Percentiles rank a stretch among this genome's conserved stretches.
Evolutionary conservation across 2,888 invertebrate species (phyloP).

Genomic region (Meta bourneti): DNA sequence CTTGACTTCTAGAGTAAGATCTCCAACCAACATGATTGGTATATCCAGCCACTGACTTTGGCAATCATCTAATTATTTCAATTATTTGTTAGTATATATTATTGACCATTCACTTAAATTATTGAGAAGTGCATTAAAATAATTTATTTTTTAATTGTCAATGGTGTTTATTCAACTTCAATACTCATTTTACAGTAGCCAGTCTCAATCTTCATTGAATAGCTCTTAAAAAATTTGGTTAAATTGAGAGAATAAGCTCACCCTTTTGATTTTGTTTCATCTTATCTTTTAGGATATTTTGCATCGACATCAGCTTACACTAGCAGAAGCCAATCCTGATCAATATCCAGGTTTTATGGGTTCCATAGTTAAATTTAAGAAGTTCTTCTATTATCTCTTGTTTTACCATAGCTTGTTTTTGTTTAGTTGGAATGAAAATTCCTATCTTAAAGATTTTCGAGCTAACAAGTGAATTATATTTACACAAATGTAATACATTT

Average conservation of each 20-base stretch:
- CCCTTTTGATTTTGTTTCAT: conserved; percentile 26
- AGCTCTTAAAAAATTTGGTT: background rate
- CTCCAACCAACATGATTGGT: too few species aligned
- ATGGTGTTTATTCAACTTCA: too few species aligned
- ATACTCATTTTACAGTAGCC: background rate
- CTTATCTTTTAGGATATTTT: conserved; percentile 84
- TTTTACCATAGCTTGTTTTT: background rate
- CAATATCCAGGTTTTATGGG: conserved; percentile 83
- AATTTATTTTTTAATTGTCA: too few species aligned
- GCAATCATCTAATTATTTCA: too few species aligned
- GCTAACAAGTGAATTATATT: background rate
- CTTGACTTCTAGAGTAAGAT: too few species aligned
- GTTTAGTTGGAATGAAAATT: background rate
- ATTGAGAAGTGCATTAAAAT: too few species aligned
- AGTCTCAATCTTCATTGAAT: background rate
- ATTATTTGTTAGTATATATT: too few species aligned
- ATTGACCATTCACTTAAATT: too few species aligned
- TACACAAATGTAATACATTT: background rate
- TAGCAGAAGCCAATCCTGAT: conserved; percentile 88
- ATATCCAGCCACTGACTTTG: too few species aligned
- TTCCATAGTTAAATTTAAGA: conserved; percentile 20
- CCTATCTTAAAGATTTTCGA: background rate
- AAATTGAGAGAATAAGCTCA: background rate
- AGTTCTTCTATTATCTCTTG: background rate
- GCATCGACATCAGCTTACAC: conserved; percentile 87